Evolutionary conservation across 2,888 invertebrate genomes (phyloP).

Genomic region (Dicranocentrus wangi): DNA sequence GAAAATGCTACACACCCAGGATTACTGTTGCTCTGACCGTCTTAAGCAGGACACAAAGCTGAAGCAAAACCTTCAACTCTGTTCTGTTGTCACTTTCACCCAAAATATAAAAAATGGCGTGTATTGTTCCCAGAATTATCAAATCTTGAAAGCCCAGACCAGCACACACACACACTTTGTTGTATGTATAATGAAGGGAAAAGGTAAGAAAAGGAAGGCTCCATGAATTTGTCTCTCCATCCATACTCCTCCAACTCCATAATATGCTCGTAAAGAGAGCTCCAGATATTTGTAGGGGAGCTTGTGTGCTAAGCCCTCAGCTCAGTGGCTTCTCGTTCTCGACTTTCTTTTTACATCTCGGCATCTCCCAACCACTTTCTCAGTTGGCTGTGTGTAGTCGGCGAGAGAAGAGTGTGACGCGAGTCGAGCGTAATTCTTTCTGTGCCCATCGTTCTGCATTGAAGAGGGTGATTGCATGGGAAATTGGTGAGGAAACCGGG

Average conservation of each 20-base stretch:
- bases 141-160: neutral
- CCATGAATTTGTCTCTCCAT: constrained; percentile 48
- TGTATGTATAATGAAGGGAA: constrained; percentile 51
- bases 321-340: constrained; percentile 1
- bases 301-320: constrained; percentile 39
- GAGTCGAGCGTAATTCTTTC: neutral
- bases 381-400: constrained; percentile 39
- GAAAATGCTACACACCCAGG: too few species aligned
- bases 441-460: neutral
- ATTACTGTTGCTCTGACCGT: too few species aligned
- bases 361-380: constrained; percentile 38
- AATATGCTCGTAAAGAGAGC: constrained; percentile 18
- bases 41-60: too few species aligned
- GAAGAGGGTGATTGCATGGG: constrained; percentile 49
- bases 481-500: constrained; percentile 41
- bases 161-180: constrained; percentile 15
- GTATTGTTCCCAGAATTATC: neutral
- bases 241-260: too few species aligned
- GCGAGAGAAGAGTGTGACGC: constrained; percentile 26
- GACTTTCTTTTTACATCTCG: constrained; percentile 49
- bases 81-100: constrained; percentile 23
- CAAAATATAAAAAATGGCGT: neutral
- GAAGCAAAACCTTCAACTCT: too few species aligned
- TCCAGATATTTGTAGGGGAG: constrained; percentile 40
- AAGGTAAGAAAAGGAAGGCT: constrained; percentile 50